Evolutionary conservation across 2,113 vertebrate species (phyloP).

Genomic region (Callionymus lyra): DNA sequence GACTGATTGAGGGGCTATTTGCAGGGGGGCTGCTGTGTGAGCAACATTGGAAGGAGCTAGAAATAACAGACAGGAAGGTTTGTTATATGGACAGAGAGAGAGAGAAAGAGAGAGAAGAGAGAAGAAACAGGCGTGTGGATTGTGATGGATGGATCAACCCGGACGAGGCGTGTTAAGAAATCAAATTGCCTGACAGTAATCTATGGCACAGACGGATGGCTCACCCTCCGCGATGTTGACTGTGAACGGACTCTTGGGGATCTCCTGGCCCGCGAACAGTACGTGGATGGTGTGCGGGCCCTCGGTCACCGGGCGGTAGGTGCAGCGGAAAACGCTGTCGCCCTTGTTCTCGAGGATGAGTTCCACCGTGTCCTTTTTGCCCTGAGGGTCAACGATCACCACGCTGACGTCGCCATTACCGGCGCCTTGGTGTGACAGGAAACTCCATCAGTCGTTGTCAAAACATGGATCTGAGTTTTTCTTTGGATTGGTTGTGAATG

Average conservation of each 20-base stretch:
- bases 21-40: constrained; percentile 43
- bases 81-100: constrained; percentile 20
- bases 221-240: constrained; percentile 89
- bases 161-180: constrained; percentile 26
- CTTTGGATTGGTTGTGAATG: not conserved
- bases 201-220: constrained; percentile 30
- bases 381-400: constrained; percentile 87
- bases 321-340: constrained; percentile 89
- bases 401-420: constrained; percentile 86
- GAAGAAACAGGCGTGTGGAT: constrained; percentile 26
- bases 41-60: constrained; percentile 56
- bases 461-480: not conserved
- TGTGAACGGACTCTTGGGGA: constrained; percentile 83
- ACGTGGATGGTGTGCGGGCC: constrained; percentile 80
- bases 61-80: constrained; percentile 59
- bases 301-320: constrained; percentile 82
- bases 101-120: constrained; percentile 19
- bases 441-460: not conserved
- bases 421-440: constrained; percentile 66
- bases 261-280: constrained; percentile 78
- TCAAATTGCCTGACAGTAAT: constrained; percentile 39
- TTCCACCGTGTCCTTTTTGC: constrained; percentile 85
- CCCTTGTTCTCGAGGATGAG: constrained; percentile 90
- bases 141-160: constrained; percentile 35
- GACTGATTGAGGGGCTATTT: constrained; percentile 66